phyloP scores from a whole-genome alignment of 2,113 vertebrate genomes.

The Pedionomus torquatus region DNA sequence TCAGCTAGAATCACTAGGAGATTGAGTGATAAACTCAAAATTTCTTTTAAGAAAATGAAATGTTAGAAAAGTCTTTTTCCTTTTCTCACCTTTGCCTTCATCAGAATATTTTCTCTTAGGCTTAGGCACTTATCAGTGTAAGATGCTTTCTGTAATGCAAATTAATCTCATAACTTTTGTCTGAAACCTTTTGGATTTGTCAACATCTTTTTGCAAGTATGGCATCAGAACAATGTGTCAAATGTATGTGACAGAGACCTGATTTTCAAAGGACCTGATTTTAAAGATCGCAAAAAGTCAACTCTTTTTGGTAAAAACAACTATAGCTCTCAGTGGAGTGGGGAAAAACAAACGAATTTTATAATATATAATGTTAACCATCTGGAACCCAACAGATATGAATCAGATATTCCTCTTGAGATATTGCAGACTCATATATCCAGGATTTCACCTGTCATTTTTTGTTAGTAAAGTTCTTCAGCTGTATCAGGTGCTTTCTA shows the following conservation, averaged over 20 bases:
- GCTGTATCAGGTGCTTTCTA: not conserved
- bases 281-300: not conserved
- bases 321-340: not conserved
- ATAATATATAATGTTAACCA: not conserved
- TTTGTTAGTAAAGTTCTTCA: not conserved
- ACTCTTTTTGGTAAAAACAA: not conserved
- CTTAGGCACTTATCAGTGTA: not conserved
- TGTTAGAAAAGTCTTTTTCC: not conserved
- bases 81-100: not conserved
- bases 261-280: not conserved
- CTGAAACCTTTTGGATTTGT: not conserved
- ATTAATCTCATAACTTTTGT: not conserved
- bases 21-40: not conserved
- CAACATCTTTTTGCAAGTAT: not conserved
- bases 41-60: not conserved
- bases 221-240: not conserved
- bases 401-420: not conserved
- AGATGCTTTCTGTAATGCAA: not conserved
- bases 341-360: not conserved
- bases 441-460: not conserved
- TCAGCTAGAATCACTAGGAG: not conserved
- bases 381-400: not conserved
- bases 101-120: not conserved
- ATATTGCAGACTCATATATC: not conserved
- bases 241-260: not conserved